These are phyloP conservation scores for Alcedo quadribrachys DNA, from an alignment of 2,797 vertebrate species.

Conservation along the genomic window DNA sequence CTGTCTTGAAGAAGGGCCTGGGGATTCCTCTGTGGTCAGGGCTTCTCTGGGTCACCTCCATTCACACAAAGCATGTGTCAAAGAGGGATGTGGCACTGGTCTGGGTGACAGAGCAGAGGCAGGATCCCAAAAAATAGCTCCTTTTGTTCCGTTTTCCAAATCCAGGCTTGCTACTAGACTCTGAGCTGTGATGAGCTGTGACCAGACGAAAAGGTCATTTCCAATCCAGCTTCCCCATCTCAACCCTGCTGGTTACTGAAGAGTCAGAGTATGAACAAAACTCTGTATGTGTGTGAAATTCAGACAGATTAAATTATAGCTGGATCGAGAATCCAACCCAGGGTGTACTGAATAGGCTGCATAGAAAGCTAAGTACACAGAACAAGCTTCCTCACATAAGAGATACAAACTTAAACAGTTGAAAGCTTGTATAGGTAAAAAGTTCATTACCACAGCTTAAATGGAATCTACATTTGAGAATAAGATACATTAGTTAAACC, in stretches of 20 bases:
- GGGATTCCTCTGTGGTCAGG: not conserved
- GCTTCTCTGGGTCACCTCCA: not conserved
- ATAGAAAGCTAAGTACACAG: not conserved
- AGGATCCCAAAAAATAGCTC: not conserved
- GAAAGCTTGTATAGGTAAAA: not conserved
- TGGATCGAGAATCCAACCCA: not conserved
- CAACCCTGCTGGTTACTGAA: not conserved
- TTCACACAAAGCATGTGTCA: not conserved
- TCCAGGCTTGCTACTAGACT: not conserved
- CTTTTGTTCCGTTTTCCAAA: not conserved
- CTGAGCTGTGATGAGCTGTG: fast-evolving
- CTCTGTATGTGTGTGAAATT: not conserved
- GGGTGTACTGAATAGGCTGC: not conserved
- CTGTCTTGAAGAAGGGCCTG: not conserved
- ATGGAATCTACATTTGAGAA: not conserved
- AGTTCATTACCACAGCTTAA: not conserved
- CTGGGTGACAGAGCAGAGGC: not conserved
- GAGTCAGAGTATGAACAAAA: not conserved
- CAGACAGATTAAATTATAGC: not conserved
- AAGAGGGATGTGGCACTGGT: not conserved
- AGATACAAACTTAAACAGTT: not conserved
- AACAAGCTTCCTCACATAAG: not conserved
- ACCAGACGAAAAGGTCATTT: not conserved
- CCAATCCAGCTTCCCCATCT: not conserved
- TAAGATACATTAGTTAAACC: not conserved